phyloP scores from a whole-genome alignment of 2,888 invertebrate genomes.

The Dascillus cervinus region DNA sequence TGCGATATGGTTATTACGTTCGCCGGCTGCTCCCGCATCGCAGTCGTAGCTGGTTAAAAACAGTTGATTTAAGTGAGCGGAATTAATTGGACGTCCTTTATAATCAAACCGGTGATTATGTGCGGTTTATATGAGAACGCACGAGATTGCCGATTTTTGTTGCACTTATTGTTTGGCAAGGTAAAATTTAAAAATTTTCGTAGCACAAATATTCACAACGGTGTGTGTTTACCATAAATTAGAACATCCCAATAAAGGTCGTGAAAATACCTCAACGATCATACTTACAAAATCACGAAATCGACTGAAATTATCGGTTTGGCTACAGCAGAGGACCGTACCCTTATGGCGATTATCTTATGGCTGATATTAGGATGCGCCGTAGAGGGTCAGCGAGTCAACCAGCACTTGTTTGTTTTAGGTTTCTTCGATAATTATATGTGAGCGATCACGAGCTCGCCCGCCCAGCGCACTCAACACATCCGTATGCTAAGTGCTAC shows the following conservation, averaged over 20 bases:
- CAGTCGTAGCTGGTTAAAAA: no score
- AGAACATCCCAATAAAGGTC: constrained; percentile 26
- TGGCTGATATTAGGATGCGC: constrained; percentile 27
- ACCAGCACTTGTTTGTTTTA: constrained; percentile 42
- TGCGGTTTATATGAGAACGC: no score
- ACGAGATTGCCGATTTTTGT: no score
- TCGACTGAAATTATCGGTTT: constrained; percentile 31
- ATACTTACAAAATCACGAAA: constrained; percentile 32
- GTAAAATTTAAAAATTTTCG: no score
- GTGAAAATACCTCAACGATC: constrained; percentile 26
- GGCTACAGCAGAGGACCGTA: constrained; percentile 14
- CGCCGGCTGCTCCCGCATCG: no score
- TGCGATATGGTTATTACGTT: no score
- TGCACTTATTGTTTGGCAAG: no score
- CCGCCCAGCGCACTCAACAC: constrained; percentile 38
- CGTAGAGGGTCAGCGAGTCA: constrained; percentile 37
- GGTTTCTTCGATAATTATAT: constrained; percentile 41
- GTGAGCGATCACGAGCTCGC: constrained; percentile 40
- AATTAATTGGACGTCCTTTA: no score
- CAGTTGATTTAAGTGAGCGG: no score
- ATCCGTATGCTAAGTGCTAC: constrained; percentile 34
- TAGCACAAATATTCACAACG: no score
- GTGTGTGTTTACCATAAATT: no score
- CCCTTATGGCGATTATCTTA: constrained; percentile 16
- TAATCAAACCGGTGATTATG: no score